phyloP scores from a whole-genome alignment of 2,113 vertebrate genomes.

The Sinocyclocheilus rhinocerous region DNA sequence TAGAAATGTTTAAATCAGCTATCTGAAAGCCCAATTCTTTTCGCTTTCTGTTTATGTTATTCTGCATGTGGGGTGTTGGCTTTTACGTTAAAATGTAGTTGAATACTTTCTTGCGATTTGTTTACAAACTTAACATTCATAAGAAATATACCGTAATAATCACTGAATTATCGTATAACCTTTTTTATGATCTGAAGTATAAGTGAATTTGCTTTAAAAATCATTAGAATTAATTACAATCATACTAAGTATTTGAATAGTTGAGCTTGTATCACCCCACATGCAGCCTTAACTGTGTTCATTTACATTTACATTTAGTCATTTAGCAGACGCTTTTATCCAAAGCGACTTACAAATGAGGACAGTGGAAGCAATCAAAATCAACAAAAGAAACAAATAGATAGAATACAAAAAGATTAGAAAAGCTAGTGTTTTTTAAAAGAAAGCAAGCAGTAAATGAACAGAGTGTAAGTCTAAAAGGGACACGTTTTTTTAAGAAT shows the following conservation, averaged over 20 bases:
- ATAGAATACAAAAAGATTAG: no score
- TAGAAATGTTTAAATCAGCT: background rate
- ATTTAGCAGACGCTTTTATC: no score
- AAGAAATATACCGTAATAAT: background rate
- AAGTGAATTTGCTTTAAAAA: background rate
- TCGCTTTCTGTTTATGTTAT: background rate
- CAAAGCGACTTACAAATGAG: no score
- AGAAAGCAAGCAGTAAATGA: no score
- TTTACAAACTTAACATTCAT: background rate
- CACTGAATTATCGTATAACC: background rate
- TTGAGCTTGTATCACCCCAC: background rate
- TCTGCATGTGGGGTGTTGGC: background rate
- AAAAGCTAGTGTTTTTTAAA: no score
- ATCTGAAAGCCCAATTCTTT: background rate
- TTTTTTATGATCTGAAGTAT: background rate
- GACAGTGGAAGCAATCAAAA: no score
- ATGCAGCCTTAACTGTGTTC: background rate
- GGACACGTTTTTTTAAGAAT: no score
- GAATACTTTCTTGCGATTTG: background rate
- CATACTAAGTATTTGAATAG: background rate
- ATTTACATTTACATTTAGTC: no score
- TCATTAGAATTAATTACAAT: background rate
- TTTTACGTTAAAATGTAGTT: background rate
- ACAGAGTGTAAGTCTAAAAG: no score
- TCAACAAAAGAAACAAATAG: no score